phyloP scores from a whole-genome alignment of 2,113 vertebrate species.

The Vidua chalybeata region DNA sequence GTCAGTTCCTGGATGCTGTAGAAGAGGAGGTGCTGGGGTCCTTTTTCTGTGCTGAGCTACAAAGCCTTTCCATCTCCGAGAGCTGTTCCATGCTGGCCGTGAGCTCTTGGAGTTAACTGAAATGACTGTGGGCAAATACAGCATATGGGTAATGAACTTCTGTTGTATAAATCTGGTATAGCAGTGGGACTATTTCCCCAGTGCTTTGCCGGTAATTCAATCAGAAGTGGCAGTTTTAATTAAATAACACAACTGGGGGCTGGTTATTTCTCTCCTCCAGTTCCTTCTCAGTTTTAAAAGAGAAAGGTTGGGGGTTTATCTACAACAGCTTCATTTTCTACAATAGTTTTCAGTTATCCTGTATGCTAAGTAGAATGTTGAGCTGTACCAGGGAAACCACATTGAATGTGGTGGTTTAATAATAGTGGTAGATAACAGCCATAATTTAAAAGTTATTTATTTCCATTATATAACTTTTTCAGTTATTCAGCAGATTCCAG shows the following conservation, averaged over 20 bases:
- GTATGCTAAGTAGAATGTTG: background rate
- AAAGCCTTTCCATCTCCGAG: background rate
- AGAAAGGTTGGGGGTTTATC: background rate
- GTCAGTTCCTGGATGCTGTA: background rate
- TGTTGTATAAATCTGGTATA: background rate
- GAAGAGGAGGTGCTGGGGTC: background rate
- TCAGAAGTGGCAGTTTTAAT: conserved; percentile 41
- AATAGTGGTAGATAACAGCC: background rate
- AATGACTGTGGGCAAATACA: background rate
- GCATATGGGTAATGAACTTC: background rate
- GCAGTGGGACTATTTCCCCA: background rate
- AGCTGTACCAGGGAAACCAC: background rate
- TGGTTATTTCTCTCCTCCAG: background rate
- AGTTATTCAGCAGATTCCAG: background rate
- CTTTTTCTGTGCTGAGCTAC: background rate
- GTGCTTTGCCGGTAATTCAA: background rate
- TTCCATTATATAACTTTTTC: background rate
- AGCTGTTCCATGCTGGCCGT: background rate
- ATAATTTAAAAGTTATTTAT: background rate
- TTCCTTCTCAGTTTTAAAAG: background rate
- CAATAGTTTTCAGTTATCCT: background rate
- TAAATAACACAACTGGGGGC: background rate
- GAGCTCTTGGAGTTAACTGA: conserved; percentile 4
- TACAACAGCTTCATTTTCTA: background rate
- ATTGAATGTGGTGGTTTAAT: background rate